A percentile compares a stretch with the other conserved stretches of the same genome.
phyloP scores from a whole-genome alignment of 2,113 vertebrate genomes.

The Gymnarchus niloticus region DNA sequence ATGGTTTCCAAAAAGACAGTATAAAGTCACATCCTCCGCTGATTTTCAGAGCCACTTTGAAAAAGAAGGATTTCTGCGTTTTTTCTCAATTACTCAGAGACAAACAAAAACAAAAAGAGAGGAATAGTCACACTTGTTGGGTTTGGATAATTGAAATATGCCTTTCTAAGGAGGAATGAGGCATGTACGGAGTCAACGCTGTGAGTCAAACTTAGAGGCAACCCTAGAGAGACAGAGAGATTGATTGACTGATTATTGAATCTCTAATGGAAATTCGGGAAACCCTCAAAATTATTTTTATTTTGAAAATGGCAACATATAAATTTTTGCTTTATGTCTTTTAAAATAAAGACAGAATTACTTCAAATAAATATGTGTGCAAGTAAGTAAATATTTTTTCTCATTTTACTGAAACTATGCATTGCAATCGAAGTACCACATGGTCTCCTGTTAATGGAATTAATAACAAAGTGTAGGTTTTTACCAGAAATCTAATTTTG shows the following conservation, averaged over 20 bases:
- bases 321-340: not conserved
- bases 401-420: constrained; percentile 14
- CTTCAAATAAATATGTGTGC: not conserved
- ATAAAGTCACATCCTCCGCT: not conserved
- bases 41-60: not conserved
- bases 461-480: constrained; percentile 18
- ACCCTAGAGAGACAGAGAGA: too few relatives aligned
- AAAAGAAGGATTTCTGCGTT: not conserved
- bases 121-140: not conserved
- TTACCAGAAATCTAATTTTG: constrained; percentile 27
- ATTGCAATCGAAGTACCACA: not conserved
- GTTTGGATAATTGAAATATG: not conserved
- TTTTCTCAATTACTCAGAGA: not conserved
- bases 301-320: not conserved
- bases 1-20: not conserved
- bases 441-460: not conserved
- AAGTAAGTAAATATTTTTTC: not conserved
- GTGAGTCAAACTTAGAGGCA: not conserved
- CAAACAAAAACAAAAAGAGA: too few relatives aligned
- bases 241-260: too few relatives aligned
- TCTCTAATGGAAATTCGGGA: too few relatives aligned
- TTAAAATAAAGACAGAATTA: not conserved
- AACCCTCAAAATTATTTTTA: too few relatives aligned
- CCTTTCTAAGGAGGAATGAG: too few relatives aligned
- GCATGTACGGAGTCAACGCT: not conserved